These are phyloP conservation scores for Chaetorhynchus papuensis DNA, from an alignment of 2,113 vertebrate species.

Conservation along the genomic window DNA sequence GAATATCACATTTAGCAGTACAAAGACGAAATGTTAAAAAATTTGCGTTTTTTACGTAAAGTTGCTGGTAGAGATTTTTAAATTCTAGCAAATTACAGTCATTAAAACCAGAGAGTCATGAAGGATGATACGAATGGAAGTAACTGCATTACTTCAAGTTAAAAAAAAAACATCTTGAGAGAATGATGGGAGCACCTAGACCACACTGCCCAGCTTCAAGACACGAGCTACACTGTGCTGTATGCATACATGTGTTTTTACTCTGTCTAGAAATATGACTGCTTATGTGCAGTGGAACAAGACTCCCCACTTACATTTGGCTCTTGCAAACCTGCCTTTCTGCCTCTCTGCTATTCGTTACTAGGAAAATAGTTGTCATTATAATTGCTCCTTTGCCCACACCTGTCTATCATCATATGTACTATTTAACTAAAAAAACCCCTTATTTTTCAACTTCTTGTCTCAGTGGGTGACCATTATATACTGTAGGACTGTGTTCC, in stretches of 20 bases:
- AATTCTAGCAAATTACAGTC: neutral
- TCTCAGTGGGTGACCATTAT: neutral
- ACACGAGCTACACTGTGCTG: neutral
- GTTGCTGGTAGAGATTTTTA: neutral
- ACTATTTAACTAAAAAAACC: neutral
- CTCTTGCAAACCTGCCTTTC: neutral
- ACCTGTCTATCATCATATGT: neutral
- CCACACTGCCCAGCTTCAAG: neutral
- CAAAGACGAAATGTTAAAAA: neutral
- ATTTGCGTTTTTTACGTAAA: neutral
- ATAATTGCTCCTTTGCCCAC: neutral
- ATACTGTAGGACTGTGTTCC: neutral
- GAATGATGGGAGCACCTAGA: neutral
- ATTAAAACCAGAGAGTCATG: neutral
- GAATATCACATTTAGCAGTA: neutral
- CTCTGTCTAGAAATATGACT: neutral
- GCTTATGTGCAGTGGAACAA: fast-evolving
- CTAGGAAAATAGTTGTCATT: neutral
- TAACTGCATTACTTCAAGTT: neutral
- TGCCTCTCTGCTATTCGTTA: neutral
- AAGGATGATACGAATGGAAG: neutral
- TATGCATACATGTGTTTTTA: neutral
- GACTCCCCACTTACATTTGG: fast-evolving
- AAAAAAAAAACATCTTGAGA: neutral
- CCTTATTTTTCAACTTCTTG: neutral